Conservation (phyloP, 2,888 invertebrate species). For the Eumerus sabulonum region DNA sequence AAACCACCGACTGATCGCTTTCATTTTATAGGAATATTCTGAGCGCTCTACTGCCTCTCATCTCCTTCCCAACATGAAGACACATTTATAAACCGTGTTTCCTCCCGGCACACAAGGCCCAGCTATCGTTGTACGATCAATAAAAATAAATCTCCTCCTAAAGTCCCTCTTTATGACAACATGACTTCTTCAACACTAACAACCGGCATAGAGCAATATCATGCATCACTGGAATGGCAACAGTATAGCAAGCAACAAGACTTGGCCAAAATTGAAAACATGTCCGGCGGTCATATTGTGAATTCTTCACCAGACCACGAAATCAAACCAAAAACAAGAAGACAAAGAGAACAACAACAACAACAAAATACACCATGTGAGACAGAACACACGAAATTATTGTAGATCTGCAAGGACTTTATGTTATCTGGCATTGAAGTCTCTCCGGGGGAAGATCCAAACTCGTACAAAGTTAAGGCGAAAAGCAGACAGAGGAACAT, state of each 20-base stretch:
- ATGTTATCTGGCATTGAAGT: constrained; percentile 51
- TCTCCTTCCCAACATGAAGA: too few species aligned
- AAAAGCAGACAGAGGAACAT: too few species aligned
- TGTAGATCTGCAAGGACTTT: constrained; percentile 58
- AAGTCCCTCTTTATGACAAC: not conserved
- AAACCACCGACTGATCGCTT: too few species aligned
- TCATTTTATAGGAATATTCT: too few species aligned
- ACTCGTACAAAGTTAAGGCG: not conserved
- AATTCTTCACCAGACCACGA: constrained; percentile 23
- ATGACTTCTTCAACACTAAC: not conserved
- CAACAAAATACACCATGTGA: constrained; percentile 12
- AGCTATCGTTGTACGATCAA: too few species aligned
- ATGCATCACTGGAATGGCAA: too few species aligned
- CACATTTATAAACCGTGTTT: too few species aligned
- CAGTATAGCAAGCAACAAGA: not conserved
- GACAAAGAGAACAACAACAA: not conserved
- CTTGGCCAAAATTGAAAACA: constrained; percentile 25
- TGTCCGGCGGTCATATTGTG: constrained; percentile 43
- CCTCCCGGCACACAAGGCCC: too few species aligned
- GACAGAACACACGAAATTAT: constrained; percentile 56
- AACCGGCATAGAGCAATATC: not conserved
- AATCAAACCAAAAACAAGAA: constrained; percentile 16
- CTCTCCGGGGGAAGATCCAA: constrained; percentile 2
- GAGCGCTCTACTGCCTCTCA: too few species aligned
- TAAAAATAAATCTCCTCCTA: not conserved